Evolutionary conservation across 2,113 vertebrate species (phyloP), one percentile per base, ranked within the genome.

Genomic region (Piprites chloris): DNA sequence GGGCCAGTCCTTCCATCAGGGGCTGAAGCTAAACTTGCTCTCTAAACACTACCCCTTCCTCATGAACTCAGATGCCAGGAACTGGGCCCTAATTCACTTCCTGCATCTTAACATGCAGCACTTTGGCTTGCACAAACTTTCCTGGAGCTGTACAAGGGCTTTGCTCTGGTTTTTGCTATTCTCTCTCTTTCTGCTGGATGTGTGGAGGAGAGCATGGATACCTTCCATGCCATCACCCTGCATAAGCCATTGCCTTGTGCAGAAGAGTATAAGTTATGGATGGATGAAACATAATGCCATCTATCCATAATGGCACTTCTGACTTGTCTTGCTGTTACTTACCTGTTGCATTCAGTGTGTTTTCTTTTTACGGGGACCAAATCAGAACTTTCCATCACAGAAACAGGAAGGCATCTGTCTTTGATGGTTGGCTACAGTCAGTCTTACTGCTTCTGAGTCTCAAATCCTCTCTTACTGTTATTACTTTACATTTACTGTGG

Each of bases 1-100:
- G 15, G n/a, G 35, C 39, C 11, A 3, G 7, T 56, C 53, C 32
- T 62, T 85, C 17, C 3, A 0, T 46, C 41, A 66, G 41, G n/a
- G 3, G 2, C 56, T 75, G 35, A 30, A 85, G 52, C 30, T 10
- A 4, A 58, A 80, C 27, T 32, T 73, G 15, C 30, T 83, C 7
- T 68, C 13, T 84, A 14, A 86, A 44, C 6, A 12, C 17, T 61
- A 46, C 10, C 13, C 17, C 15, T 87, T 84, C 42, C 22, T 75
- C 0, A 0, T 1, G 6, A 24, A 30, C 12, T 59, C 56, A 67
- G 39, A 13, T 42, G 32, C 28, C 14, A 19, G 39, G 44, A 79
- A 49, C 12, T 26, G 56, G 33, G 7, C 23, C 15, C 15, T 90
- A 21, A 52, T 61, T 75, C 52, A 12, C 39, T 59, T 62, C 24